Evolutionary conservation across 2,888 invertebrate species (phyloP), one percentile per base, ranked within the genome.

Genomic region (Ichneumon xanthorius): DNA sequence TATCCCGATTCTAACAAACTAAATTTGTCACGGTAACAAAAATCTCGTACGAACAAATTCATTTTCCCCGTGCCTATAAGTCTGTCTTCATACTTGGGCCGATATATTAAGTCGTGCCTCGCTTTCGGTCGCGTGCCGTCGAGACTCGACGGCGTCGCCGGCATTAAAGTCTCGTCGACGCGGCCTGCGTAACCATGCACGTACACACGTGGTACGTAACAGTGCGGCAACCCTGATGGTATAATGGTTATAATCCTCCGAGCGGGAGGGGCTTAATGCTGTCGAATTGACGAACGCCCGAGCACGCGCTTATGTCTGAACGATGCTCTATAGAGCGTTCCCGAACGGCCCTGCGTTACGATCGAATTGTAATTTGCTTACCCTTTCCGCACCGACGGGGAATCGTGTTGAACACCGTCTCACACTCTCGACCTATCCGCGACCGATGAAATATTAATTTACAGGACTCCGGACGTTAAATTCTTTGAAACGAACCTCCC

Each of bases 241-340:
- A n/a, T 53, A 19, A 53, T 7, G 53, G n/a, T 19, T 19, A 7
- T 53, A 45, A 45, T 11, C 14, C 14, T 19, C n/a, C 53, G 19
- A 53, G 53, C 0, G 6, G 7, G 53, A 67, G 19, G 7, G 33
- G 19, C 58, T 33, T 88, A 89, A 90, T 89, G 82, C 87, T 83
- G 77, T 86, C 88, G 87, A 87, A 89, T 89, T 89, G 89, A 87
- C 86, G 84, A 80, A 87, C 84, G 70, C 86, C 76, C 14, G 22
- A 68, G 53, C 53, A 16, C 19, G 16, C 53, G 19, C 53, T 14
- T 53, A 6, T n/a, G n/a, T 7, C 19, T 19, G 19, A 53, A 53
- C 53, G 53, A 53, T n/a, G 19, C 53, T 53, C 19, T 19, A 53
- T 19, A 0, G 53, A 53, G 53, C 53, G 7, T 53, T n/a, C 6